Base-by-base conservation (phyloP, 1,140 invertebrate genomes). In the Calliphora vicina region DNA sequence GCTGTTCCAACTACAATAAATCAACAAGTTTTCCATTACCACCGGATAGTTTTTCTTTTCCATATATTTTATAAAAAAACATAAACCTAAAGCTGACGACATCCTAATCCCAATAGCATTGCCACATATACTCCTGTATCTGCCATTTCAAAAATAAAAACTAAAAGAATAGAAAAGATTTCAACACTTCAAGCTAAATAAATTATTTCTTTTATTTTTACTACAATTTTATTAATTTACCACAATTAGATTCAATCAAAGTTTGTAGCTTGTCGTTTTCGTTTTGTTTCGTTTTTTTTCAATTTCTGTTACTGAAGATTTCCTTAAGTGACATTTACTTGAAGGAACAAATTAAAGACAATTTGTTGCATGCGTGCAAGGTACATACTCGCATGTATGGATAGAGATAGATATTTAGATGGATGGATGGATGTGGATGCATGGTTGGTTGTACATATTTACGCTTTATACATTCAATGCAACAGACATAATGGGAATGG, bases 171-270 rank as follows among this genome's bases (percentile, higher is more conserved):
- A 50, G 10, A 4, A 50, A 50, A 50, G 45, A 6, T 50, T 50
- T 50, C 45, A 50, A 50, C 45, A 50, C 45, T 50, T 50, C 15
- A 4, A 35, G 29, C 29, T 35, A 35, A 35, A 35, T 50, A 50
- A 50, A 50, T 8, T 50, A 17, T 50, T 50, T 50, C 12, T 50
- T 50, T 50, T 50, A 13, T 50, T 50, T 50, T 50, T 50, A 50
- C 15, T 13, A 50, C 45, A 50, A 17, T 67, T 67, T 67, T 20
- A 67, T 23, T 67, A 67, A 67, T 67, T 23, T 67, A 23, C 61
- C n/a, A 67, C 61, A 67, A 67, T 67, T 67, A 67, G 61, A 67
- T 67, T 67, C 61, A 67, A 67, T 67, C n/a, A 67, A 67, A 50
- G n/a, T 23, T 67, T 67, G 13, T 57, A 13, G 4, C n/a, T n/a